These are phyloP conservation scores for Entelurus aequoreus DNA, from an alignment of 2,113 vertebrate genomes.

Conservation along the genomic window DNA sequence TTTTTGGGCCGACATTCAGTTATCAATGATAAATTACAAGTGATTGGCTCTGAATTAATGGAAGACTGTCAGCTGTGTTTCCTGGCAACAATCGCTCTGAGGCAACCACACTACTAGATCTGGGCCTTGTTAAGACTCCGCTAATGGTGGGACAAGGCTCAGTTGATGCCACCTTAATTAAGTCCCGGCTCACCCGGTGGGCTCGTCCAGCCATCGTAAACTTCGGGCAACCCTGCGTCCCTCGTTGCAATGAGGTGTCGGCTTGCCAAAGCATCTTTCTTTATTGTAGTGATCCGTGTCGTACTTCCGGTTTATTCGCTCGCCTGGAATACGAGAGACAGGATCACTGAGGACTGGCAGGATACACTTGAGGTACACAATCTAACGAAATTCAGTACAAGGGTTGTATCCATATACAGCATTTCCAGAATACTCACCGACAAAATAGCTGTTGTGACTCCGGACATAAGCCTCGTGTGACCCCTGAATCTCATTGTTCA, in stretches of 20 bases:
- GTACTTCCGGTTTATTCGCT: slow-evolving; percentile 78
- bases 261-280: slow-evolving; percentile 71
- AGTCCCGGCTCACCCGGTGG: slow-evolving; percentile 62
- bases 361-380: neutral
- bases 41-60: neutral
- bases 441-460: slow-evolving; percentile 77
- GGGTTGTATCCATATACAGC: no score
- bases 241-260: slow-evolving; percentile 77
- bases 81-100: neutral
- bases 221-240: slow-evolving; percentile 65
- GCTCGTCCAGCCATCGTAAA: slow-evolving; percentile 72
- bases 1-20: neutral
- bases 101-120: neutral
- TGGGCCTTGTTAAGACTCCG: neutral
- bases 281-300: slow-evolving; percentile 58
- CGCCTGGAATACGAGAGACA: slow-evolving; percentile 62
- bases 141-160: neutral
- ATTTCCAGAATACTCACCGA: slow-evolving; percentile 57
- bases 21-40: neutral
- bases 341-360: neutral
- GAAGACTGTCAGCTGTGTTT: neutral
- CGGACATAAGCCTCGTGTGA: slow-evolving; percentile 71
- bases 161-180: no score
- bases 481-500: slow-evolving; percentile 69
- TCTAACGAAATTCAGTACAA: no score